phyloP scores from a whole-genome alignment of 2,888 invertebrate species.

The Rhynchonema sp. region DNA sequence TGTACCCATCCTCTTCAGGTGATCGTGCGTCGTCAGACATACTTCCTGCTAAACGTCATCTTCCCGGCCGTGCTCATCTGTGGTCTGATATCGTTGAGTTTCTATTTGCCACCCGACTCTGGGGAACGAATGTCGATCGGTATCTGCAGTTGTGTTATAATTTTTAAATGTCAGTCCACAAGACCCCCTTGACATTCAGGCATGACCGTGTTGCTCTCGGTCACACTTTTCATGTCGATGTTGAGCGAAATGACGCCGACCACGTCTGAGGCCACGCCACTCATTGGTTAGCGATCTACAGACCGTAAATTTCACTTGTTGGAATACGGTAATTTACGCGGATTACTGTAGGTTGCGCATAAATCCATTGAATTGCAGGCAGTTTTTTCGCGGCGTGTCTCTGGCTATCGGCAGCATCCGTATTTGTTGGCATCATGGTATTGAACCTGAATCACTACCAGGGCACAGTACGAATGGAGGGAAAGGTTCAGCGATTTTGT shows the following conservation, averaged over 20 bases:
- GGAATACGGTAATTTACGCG: background rate
- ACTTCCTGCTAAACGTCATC: background rate
- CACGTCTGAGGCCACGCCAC: background rate
- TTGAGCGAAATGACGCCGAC: background rate
- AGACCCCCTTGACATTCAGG: no score
- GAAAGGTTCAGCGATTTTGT: no score
- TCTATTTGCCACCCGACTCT: background rate
- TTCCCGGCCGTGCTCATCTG: background rate
- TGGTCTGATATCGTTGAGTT: background rate
- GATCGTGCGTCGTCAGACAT: background rate
- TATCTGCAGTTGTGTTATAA: no score
- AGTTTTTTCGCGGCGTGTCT: background rate
- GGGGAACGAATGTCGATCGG: background rate
- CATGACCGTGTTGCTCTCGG: background rate
- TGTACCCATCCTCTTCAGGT: no score
- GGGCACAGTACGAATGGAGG: background rate
- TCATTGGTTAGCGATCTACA: background rate
- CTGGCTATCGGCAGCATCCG: background rate
- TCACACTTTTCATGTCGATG: background rate
- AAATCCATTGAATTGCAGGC: background rate
- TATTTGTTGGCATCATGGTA: background rate
- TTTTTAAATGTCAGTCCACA: no score
- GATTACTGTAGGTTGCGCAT: background rate
- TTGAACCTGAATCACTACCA: background rate
- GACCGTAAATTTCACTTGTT: background rate